Evolutionary conservation across 1,140 invertebrate species (phyloP), one percentile per base, ranked within the genome.

Genomic region (Bombus waltoni): DNA sequence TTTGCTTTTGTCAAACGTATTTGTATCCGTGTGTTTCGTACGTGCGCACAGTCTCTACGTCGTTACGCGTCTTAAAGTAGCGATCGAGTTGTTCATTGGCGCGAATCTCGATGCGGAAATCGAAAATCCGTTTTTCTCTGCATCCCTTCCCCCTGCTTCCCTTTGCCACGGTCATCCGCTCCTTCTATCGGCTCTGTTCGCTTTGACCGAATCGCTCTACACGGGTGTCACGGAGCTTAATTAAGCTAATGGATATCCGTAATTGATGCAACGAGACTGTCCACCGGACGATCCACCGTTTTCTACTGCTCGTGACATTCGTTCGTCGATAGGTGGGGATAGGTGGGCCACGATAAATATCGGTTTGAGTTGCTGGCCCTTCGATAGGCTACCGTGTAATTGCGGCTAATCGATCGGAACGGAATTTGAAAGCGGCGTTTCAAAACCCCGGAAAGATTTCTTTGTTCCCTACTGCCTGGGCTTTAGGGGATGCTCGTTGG

Each of bases 231-330:
- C 83, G 38, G 65, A 70, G 82, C 83, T 90, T 90, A 91, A 91
- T 90, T 87, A 91, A 90, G 82, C 87, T 91, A 91, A 91, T 91
- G 89, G 89, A 90, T 87, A 91, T 85, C 70, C 87, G 81, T 87
- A 90, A 91, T 91, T 90, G 86, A 88, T 82, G 86, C 70, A 87
- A 87, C 80, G 80, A 66, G 53, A 83, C 79, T 89, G 80, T 82
- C 88, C 83, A 65, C 65, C 47, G 35, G 18, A n/a, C 47, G 18
- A 53, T 53, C 18, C 47, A 53, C 28, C 87, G 71, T 75, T 68
- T 71, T 10, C 53, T 75, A 32, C 22, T 40, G 66, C 25, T n/a
- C 44, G 62, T 80, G 86, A 79, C 83, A 76, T 89, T 86, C 88
- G 88, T 73, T 70, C 53, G 53, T n/a, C 72, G 65, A 57, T 35